Percentiles rank a stretch among this genome's conserved stretches.
phyloP scores from a whole-genome alignment of 2,113 vertebrate genomes.

The Xyliphius kryptos region DNA sequence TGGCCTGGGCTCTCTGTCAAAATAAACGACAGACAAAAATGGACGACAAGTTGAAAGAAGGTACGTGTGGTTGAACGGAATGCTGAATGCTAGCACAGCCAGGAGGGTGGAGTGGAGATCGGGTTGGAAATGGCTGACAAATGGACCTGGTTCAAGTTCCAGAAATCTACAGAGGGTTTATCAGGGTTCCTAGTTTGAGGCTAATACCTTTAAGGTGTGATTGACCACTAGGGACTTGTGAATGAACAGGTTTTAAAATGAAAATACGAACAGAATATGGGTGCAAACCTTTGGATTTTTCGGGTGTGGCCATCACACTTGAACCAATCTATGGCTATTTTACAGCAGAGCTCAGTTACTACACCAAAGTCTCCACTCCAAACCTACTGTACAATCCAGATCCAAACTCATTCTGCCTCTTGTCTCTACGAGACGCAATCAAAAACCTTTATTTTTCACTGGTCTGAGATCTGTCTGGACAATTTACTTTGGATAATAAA shows the following conservation, averaged over 20 bases:
- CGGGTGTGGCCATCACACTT: too few species aligned
- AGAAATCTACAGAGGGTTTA: constrained; percentile 5
- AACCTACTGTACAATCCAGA: too few species aligned
- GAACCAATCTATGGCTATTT: too few species aligned
- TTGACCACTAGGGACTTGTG: not conserved
- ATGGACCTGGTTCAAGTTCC: constrained; percentile 11
- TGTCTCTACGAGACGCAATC: too few species aligned
- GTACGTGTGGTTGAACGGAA: constrained; percentile 13
- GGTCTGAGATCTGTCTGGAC: too few species aligned
- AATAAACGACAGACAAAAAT: constrained; percentile 49
- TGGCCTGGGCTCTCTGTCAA: constrained; percentile 92
- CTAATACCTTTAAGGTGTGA: not conserved
- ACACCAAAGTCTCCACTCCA: too few species aligned
- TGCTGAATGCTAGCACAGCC: constrained; percentile 1
- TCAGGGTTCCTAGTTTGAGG: not conserved
- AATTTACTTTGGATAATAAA: not conserved
- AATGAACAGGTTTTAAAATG: too few species aligned
- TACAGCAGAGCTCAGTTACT: too few species aligned
- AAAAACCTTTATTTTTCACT: too few species aligned
- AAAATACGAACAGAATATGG: too few species aligned
- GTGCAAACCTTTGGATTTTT: too few species aligned
- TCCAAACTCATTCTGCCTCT: too few species aligned
- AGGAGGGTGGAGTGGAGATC: not conserved
- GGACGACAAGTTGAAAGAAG: constrained; percentile 32
- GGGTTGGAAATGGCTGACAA: constrained; percentile 15